Conservation (phyloP, 2,797 vertebrate genomes). For the Anguilla anguilla region DNA sequence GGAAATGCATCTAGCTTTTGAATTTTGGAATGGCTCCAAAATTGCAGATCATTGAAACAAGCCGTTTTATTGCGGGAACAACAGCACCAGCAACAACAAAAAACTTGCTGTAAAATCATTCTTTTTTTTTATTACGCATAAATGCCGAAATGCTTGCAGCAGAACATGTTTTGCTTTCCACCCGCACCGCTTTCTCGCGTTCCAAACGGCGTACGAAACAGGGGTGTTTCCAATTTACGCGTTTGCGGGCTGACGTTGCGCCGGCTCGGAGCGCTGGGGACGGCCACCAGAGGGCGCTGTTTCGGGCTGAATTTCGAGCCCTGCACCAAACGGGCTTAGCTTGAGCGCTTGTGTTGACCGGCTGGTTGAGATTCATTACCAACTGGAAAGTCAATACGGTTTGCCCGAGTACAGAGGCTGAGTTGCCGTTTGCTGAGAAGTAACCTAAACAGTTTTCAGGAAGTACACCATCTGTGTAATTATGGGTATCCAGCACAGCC, state of each 20-base stretch:
- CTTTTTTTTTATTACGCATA: not conserved
- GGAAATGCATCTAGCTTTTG: not conserved
- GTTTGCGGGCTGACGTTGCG: not conserved
- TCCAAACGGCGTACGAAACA: not conserved
- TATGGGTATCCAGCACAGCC: slow-evolving; percentile 74
- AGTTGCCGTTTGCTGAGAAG: slow-evolving; percentile 61
- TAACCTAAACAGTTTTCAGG: slow-evolving; percentile 66
- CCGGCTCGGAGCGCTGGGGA: too few relatives aligned
- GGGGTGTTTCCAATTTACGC: not conserved
- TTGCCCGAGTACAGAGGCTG: slow-evolving; percentile 23
- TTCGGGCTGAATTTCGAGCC: slow-evolving; percentile 40
- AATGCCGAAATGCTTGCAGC: not conserved
- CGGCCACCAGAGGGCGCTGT: slow-evolving; percentile 70
- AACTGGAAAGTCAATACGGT: slow-evolving; percentile 44
- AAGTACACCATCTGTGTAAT: slow-evolving; percentile 76
- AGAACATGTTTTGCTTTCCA: not conserved
- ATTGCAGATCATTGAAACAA: not conserved
- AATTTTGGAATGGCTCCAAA: not conserved
- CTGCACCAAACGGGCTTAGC: slow-evolving; percentile 40
- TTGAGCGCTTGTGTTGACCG: too few relatives aligned
- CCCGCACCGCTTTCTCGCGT: not conserved
- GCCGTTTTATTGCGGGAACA: not conserved
- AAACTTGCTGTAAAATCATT: not conserved
- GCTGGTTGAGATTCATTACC: slow-evolving; percentile 54
- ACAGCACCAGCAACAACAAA: not conserved